Evolutionary conservation across 2,113 vertebrate species (phyloP).

Genomic region (Gallinago undulata): DNA sequence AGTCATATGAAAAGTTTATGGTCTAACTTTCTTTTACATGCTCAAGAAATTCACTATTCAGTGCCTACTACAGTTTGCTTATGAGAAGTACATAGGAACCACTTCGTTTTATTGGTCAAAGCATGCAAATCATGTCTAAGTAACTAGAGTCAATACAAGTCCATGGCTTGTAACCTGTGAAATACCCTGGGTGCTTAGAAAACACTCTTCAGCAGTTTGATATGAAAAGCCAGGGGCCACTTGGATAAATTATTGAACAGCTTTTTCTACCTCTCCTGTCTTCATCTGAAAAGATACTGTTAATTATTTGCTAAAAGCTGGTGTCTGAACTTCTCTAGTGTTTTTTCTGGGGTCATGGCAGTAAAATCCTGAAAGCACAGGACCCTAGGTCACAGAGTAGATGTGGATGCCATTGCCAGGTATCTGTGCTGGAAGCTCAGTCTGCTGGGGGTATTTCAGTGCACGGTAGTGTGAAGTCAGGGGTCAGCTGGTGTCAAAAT

Average conservation of each 20-base stretch:
- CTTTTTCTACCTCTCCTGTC: not conserved
- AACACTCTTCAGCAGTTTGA: not conserved
- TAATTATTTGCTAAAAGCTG: not conserved
- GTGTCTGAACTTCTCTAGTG: not conserved
- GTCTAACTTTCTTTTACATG: not conserved
- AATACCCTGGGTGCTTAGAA: not conserved
- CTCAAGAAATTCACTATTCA: not conserved
- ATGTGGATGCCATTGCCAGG: not conserved
- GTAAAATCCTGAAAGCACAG: not conserved
- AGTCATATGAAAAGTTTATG: not conserved
- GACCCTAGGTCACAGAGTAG: not conserved
- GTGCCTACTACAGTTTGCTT: not conserved
- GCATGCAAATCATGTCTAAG: not conserved
- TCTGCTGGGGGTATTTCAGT: accelerated
- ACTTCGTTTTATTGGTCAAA: not conserved
- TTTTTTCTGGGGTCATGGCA: not conserved
- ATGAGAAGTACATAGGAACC: not conserved
- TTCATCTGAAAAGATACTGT: not conserved
- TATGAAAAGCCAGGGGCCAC: not conserved
- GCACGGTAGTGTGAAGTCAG: not conserved
- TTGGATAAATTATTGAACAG: not conserved
- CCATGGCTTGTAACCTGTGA: not conserved
- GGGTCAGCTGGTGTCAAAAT: not conserved
- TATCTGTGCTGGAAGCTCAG: not conserved
- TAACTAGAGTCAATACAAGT: not conserved